Evolutionary conservation across 2,113 vertebrate species (phyloP).

Genomic region (Nibea coibor): DNA sequence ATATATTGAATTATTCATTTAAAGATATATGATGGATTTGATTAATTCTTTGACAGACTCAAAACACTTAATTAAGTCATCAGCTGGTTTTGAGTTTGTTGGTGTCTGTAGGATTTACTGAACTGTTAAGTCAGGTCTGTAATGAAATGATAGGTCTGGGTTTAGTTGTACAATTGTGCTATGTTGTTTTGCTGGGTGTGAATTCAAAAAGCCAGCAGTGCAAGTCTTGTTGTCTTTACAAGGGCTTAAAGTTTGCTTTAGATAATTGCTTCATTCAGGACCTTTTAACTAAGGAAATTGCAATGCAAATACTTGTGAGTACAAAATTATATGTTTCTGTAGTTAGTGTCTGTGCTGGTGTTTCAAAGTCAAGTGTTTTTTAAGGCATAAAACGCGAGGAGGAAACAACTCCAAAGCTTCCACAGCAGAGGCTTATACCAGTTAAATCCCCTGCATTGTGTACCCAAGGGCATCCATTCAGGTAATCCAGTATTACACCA

Average conservation of each 20-base stretch:
- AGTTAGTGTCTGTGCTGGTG: constrained; percentile 25
- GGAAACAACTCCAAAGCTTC: constrained; percentile 58
- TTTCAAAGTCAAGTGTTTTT: constrained; percentile 53
- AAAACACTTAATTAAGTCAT: neutral
- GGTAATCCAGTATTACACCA: constrained; percentile 70
- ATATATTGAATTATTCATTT: neutral
- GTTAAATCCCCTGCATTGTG: constrained; percentile 52
- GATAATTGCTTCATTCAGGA: constrained; percentile 30
- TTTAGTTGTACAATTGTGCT: constrained; percentile 35
- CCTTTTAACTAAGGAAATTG: constrained; percentile 10
- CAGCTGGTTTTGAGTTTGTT: neutral
- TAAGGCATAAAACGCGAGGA: constrained; percentile 32
- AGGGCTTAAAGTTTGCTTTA: constrained; percentile 25
- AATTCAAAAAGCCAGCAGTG: constrained; percentile 33
- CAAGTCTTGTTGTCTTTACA: constrained; percentile 39
- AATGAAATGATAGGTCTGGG: constrained; percentile 18
- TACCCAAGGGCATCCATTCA: constrained; percentile 49
- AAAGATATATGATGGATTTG: neutral
- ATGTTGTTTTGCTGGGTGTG: constrained; percentile 1
- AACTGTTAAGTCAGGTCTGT: constrained; percentile 20
- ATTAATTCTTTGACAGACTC: neutral
- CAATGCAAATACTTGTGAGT: constrained; percentile 34
- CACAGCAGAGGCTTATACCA: constrained; percentile 43
- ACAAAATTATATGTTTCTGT: constrained; percentile 30
- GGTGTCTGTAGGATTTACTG: constrained; percentile 19